Evolutionary conservation across 2,797 vertebrate species (phyloP).

Genomic region (Limosa lapponica): DNA sequence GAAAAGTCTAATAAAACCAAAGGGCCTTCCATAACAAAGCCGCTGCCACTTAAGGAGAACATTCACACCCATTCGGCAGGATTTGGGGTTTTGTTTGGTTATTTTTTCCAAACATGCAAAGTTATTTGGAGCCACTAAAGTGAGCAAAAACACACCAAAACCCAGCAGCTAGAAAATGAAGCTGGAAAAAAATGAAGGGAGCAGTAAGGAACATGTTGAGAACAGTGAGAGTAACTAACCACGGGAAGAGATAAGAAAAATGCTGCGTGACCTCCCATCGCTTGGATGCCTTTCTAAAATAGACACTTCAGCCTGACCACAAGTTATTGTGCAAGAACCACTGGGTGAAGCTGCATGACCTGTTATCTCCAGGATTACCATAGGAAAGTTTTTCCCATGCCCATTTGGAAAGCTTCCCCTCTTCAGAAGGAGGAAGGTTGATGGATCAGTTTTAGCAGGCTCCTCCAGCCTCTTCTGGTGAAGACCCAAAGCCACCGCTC

Average conservation of each 20-base stretch:
- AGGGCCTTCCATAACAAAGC: constrained; percentile 59
- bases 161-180: background rate
- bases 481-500: fast-evolving
- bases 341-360: constrained; percentile 36
- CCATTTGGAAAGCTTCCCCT: background rate
- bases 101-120: background rate
- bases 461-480: background rate
- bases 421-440: background rate
- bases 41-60: constrained; percentile 29
- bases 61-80: constrained; percentile 34
- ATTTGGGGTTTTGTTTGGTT: background rate
- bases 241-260: constrained; percentile 52
- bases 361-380: constrained; percentile 48
- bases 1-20: constrained; percentile 66
- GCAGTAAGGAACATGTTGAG: background rate
- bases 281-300: constrained; percentile 66
- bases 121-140: background rate
- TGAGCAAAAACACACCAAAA: background rate
- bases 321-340: constrained; percentile 43
- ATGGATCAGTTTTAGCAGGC: background rate
- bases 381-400: constrained; percentile 42
- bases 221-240: constrained; percentile 30
- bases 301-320: constrained; percentile 60
- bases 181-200: background rate
- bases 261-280: constrained; percentile 41